Base-by-base conservation (phyloP, 2,888 invertebrate species). In the Siphlonurus alternatus region DNA sequence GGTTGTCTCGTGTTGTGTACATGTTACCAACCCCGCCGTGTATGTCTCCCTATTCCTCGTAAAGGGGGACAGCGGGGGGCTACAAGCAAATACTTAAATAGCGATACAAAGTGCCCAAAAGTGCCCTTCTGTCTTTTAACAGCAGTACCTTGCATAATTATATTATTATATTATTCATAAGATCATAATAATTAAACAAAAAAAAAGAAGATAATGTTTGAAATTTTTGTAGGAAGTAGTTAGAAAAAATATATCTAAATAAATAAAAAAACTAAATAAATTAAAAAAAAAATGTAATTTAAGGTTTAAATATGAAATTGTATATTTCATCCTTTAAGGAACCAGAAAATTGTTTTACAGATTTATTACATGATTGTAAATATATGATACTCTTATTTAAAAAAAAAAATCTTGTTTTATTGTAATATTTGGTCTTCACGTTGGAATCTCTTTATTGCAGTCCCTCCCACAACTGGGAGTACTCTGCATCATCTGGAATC, bases 51-150 rank as follows among this genome's bases (percentile, higher is more conserved):
- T 38, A 38, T n/a, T n/a, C n/a, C n/a, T n/a, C n/a, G n/a, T n/a
- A 62, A 53, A 22, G 62, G 24, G 25, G 2, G 62, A 62, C 20
- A 38, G 59, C 25, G 23, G 5, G 25, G 25, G 59, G 18, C 66
- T 66, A 65, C 66, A 65, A 64, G 65, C 64, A 61, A 64, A 66
- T 62, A 59, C 53, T 63, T 62, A 64, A 62, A 63, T 63, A 65
- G 63, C 64, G 67, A 66, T 65, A 68, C 66, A 66, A 68, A 67
- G 67, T 68, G 68, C 69, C 70, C 67, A 70, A 73, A 76, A 76
- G 75, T 76, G 75, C 75, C 75, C 75, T 76, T 74, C 72, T 74
- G 73, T 72, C 73, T 72, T 73, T 73, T 73, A 74, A 72, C 72
- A 73, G 71, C 73, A 74, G 75, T 75, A 75, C 74, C 75, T 75